These are phyloP conservation scores for Lepidurus packardi DNA, from an alignment of 1,140 invertebrate species.

Conservation along the genomic window DNA sequence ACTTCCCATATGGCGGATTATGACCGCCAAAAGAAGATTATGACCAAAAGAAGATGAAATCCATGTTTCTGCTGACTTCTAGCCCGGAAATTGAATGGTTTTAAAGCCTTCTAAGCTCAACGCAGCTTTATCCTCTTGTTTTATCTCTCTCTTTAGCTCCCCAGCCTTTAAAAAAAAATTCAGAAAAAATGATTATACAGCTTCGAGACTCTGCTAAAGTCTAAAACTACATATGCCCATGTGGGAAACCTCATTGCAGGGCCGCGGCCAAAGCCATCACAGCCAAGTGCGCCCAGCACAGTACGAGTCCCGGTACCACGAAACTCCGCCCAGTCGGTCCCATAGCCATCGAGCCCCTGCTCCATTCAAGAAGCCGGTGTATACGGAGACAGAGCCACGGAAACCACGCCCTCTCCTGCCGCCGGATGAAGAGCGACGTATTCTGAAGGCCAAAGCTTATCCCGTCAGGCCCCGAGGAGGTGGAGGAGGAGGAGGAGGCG, in stretches of 20 bases:
- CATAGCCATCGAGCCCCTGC: neutral
- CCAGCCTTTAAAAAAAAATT: neutral
- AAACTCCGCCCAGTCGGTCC: constrained; percentile 8
- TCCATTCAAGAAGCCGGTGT: neutral
- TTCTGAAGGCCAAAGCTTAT: neutral
- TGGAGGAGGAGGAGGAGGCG: constrained; percentile 2
- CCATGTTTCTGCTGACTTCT: no score
- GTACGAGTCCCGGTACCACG: constrained; percentile 1
- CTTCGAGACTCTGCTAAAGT: neutral
- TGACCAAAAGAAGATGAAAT: no score
- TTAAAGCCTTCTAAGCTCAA: no score
- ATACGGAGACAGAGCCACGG: neutral
- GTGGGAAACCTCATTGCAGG: neutral
- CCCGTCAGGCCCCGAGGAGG: neutral
- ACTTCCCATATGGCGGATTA: no score
- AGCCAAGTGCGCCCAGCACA: constrained; percentile 3
- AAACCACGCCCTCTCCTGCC: neutral
- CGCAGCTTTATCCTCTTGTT: no score
- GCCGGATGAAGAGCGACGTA: neutral
- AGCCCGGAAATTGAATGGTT: no score
- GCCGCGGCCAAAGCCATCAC: neutral
- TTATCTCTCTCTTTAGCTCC: neutral
- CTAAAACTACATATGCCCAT: neutral
- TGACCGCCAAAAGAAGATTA: no score
- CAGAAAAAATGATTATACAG: neutral